These are phyloP conservation scores for Ambastaia sidthimunki DNA, from an alignment of 2,797 vertebrate species.

Conservation along the genomic window DNA sequence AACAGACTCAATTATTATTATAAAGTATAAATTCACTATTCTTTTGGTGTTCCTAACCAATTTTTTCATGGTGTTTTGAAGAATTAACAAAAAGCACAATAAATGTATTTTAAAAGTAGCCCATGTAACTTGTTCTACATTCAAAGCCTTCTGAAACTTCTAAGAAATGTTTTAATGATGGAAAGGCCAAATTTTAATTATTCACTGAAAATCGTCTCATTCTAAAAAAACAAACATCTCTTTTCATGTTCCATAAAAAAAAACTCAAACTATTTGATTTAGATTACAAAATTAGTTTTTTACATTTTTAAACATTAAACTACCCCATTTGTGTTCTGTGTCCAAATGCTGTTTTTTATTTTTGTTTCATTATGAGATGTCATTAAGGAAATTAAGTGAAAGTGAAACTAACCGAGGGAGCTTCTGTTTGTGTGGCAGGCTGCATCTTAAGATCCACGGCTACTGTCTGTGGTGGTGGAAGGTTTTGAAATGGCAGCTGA, in stretches of 20 bases:
- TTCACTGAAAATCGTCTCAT: no score
- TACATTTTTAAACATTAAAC: no score
- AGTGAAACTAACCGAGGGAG: conserved; percentile 75
- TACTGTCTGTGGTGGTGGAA: conserved; percentile 89
- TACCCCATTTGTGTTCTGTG: no score
- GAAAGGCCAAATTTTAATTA: no score
- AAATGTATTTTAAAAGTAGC: background rate
- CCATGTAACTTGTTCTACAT: background rate
- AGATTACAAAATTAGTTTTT: no score
- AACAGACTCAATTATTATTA: background rate
- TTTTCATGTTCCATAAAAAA: background rate
- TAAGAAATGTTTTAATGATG: no score
- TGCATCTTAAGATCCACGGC: conserved; percentile 92
- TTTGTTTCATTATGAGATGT: background rate
- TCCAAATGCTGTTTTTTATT: background rate
- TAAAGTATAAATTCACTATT: no score
- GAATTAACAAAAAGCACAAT: background rate
- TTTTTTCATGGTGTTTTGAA: background rate
- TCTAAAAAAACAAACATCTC: background rate
- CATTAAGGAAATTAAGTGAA: no score
- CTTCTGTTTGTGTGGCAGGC: conserved; percentile 74
- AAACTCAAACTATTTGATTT: conserved; percentile 7
- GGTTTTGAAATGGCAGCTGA: conserved; percentile 81
- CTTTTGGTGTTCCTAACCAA: background rate
- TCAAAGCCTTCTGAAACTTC: no score